Percentiles rank a stretch among this genome's conserved stretches.
Conservation (phyloP, 37 sponge, comb jelly and placozoan species). For the Bolinopsis microptera region DNA sequence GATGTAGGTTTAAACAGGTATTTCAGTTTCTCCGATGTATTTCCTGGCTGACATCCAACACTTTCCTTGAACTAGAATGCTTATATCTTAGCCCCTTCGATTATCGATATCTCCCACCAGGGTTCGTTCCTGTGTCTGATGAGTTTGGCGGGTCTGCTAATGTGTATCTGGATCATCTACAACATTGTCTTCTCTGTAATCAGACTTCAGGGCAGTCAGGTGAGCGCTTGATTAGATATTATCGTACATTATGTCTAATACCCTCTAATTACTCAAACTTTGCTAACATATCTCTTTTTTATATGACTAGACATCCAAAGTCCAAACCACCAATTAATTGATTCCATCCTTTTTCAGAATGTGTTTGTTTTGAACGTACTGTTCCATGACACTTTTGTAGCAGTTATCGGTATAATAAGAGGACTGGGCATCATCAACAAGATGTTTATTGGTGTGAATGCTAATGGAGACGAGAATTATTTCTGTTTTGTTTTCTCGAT, state of each 20-base stretch:
- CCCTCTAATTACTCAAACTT: too few species aligned
- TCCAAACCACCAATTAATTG: too few species aligned
- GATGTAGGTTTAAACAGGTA: too few species aligned
- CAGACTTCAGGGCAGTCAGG: slow-evolving; percentile 6
- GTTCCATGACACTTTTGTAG: not conserved
- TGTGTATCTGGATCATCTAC: slow-evolving; percentile 6
- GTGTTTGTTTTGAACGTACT: slow-evolving; percentile 11
- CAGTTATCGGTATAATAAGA: not conserved
- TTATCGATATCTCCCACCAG: not conserved
- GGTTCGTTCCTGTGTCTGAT: not conserved
- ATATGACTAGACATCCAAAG: too few species aligned
- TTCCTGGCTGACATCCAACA: too few species aligned
- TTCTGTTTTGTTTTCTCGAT: not conserved
- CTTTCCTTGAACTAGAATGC: too few species aligned
- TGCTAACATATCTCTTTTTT: too few species aligned
- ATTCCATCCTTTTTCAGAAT: not conserved
- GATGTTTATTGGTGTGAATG: not conserved
- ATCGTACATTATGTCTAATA: not conserved
- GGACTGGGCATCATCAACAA: not conserved
- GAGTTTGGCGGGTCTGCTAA: not conserved
- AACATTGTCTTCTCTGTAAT: not conserved
- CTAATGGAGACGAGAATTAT: not conserved
- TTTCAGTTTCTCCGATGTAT: too few species aligned
- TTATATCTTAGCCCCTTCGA: too few species aligned
- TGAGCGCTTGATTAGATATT: not conserved